phyloP scores from a whole-genome alignment of 2,888 invertebrate species.

The Eupsilia transversa region DNA sequence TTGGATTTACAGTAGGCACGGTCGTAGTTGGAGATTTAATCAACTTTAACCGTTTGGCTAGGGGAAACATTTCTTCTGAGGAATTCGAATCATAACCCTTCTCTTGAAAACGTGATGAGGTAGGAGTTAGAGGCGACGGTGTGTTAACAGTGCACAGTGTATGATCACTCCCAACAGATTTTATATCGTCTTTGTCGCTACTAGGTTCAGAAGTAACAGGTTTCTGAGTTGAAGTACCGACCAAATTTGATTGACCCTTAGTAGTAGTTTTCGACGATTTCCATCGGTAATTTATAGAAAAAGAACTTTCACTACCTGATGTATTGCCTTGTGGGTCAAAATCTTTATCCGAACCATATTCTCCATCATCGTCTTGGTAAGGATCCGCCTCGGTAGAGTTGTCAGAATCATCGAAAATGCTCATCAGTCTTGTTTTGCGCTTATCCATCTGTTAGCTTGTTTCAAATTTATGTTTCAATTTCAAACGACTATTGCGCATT shows the following conservation, averaged over 20 bases:
- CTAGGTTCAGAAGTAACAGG: background rate
- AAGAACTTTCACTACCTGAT: constrained; percentile 3
- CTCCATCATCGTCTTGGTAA: constrained; percentile 1
- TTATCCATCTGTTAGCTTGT: too few species aligned
- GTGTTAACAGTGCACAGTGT: background rate
- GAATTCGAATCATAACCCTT: background rate
- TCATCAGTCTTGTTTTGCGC: too few species aligned
- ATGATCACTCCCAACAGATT: background rate
- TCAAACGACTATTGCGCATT: too few species aligned
- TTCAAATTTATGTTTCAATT: too few species aligned
- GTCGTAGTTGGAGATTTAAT: background rate
- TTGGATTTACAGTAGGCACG: too few species aligned
- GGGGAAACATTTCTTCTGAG: background rate
- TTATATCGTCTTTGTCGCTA: background rate
- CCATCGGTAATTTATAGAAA: background rate
- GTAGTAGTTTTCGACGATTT: background rate
- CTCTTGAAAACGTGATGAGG: background rate
- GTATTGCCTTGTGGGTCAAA: constrained; percentile 4
- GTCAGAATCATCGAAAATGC: too few species aligned
- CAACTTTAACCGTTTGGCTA: background rate
- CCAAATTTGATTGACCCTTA: background rate
- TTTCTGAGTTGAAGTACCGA: background rate
- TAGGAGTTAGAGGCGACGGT: background rate
- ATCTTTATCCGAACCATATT: constrained; percentile 9
- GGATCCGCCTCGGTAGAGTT: too few species aligned